These are phyloP conservation scores for Rhea americana DNA, from an alignment of 2,113 vertebrate genomes.

Conservation along the genomic window DNA sequence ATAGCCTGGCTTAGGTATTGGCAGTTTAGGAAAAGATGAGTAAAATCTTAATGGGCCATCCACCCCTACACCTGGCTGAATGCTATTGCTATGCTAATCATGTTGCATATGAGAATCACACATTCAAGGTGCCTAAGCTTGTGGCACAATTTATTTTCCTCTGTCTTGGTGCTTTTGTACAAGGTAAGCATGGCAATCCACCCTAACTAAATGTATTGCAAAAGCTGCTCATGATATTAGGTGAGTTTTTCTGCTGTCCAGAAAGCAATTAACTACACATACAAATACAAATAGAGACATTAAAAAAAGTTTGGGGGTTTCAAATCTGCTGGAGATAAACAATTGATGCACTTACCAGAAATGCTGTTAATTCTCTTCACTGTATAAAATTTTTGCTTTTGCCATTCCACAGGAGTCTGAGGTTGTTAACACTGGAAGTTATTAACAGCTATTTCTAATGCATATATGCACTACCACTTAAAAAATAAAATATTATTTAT, in stretches of 20 bases:
- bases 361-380: background rate
- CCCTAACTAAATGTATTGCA: background rate
- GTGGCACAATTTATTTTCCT: background rate
- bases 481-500: background rate
- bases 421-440: background rate
- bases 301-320: background rate
- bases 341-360: background rate
- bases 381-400: background rate
- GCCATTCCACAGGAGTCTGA: background rate
- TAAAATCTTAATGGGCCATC: too few species aligned
- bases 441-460: background rate
- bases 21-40: too few species aligned
- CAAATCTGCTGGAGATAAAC: background rate
- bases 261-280: background rate
- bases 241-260: background rate
- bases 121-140: background rate
- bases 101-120: background rate
- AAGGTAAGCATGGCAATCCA: background rate
- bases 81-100: too few species aligned
- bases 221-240: background rate
- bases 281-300: background rate
- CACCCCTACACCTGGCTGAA: too few species aligned
- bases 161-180: background rate
- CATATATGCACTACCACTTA: background rate
- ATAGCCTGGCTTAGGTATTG: too few species aligned